Evolutionary conservation across 2,113 vertebrate genomes (phyloP).

Genomic region (Dromiciops gliroides): DNA sequence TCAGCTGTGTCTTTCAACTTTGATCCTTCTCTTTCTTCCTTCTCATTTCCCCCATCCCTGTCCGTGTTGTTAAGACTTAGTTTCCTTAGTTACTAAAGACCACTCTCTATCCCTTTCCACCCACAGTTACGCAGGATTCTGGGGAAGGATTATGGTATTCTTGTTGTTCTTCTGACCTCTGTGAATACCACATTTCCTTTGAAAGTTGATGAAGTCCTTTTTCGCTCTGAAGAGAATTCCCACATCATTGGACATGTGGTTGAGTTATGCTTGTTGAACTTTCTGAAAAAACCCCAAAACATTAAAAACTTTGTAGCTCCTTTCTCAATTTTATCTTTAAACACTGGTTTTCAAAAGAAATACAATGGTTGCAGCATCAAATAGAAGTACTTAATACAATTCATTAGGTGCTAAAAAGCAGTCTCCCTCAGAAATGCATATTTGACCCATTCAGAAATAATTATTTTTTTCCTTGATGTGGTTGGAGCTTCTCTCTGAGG

Average conservation of each 20-base stretch:
- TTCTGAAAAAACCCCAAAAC: slow-evolving; percentile 10
- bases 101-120: not conserved
- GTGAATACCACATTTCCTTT: not conserved
- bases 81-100: not conserved
- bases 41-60: not conserved
- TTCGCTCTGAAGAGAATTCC: not conserved
- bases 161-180: slow-evolving; percentile 9
- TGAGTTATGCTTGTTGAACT: not conserved
- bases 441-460: slow-evolving; percentile 17
- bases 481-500: not conserved
- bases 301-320: not conserved
- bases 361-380: not conserved
- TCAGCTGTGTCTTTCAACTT: accelerated
- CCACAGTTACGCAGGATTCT: not conserved
- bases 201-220: not conserved
- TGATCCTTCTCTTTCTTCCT: not conserved
- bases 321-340: slow-evolving; percentile 25
- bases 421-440: slow-evolving; percentile 15
- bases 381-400: not conserved
- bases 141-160: not conserved
- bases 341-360: slow-evolving; percentile 12
- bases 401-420: not conserved
- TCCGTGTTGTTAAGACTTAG: not conserved
- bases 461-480: not conserved
- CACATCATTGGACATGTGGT: not conserved